Conservation (phyloP, 2,113 vertebrate species). For the Tetraodon nigroviridis region DNA sequence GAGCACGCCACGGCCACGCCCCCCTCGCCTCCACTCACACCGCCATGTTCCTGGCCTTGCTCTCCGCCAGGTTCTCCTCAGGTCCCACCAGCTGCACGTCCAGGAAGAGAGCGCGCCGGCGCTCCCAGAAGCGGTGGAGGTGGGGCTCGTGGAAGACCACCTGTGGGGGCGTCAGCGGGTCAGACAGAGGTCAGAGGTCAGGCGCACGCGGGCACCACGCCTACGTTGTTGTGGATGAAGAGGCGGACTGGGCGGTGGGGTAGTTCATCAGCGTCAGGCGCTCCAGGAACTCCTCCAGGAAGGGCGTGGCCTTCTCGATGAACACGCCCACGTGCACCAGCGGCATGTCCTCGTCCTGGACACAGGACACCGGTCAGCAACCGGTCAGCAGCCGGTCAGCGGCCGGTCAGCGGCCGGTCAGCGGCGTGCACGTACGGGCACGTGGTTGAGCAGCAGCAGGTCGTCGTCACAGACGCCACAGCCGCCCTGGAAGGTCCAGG, state of each 20-base stretch:
- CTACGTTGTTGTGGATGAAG: constrained; percentile 65
- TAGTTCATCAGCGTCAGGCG: constrained; percentile 52
- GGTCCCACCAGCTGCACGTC: constrained; percentile 51
- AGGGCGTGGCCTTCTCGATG: constrained; percentile 50
- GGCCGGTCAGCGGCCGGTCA: neutral
- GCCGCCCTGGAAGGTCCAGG: constrained; percentile 55
- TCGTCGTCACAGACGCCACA: constrained; percentile 50
- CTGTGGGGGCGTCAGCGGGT: constrained; percentile 4
- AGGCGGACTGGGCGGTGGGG: constrained; percentile 38
- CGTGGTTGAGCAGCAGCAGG: constrained; percentile 39
- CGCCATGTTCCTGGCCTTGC: constrained; percentile 53
- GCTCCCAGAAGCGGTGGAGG: constrained; percentile 61
- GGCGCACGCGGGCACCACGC: no score
- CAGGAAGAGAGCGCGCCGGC: constrained; percentile 34
- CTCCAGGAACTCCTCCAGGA: constrained; percentile 65
- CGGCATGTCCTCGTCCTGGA: constrained; percentile 47
- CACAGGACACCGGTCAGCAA: no score
- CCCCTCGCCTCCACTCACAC: constrained; percentile 41
- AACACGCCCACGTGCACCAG: constrained; percentile 52
- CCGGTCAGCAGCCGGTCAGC: neutral
- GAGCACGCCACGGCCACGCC: neutral
- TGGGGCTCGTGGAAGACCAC: constrained; percentile 63
- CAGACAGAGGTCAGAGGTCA: neutral
- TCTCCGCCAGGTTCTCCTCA: constrained; percentile 57
- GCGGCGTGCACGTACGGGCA: neutral